These are phyloP conservation scores for Lysandra coridon DNA, from an alignment of 2,888 invertebrate species.

Conservation along the genomic window DNA sequence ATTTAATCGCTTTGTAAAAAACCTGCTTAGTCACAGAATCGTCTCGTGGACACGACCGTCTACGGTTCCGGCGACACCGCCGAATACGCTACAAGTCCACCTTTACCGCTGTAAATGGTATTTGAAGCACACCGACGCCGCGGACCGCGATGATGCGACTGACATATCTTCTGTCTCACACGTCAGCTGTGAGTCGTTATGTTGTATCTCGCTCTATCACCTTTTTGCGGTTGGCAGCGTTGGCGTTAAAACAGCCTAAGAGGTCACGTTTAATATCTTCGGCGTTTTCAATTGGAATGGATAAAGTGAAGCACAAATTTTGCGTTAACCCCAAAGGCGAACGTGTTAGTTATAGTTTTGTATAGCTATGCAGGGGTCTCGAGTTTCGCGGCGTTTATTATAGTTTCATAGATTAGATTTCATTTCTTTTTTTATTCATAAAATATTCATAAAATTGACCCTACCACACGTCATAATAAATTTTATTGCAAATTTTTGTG, in stretches of 20 bases:
- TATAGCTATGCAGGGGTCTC: slow-evolving; percentile 52
- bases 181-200: not conserved
- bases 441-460: slow-evolving; percentile 57
- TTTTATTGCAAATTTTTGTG: slow-evolving; percentile 48
- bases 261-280: slow-evolving; percentile 34
- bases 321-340: slow-evolving; percentile 41
- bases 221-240: not conserved
- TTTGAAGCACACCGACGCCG: not conserved
- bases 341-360: slow-evolving; percentile 45
- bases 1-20: slow-evolving; percentile 53
- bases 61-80: slow-evolving; percentile 49
- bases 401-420: slow-evolving; percentile 59
- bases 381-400: slow-evolving; percentile 53
- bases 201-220: not conserved
- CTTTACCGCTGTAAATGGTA: slow-evolving; percentile 43
- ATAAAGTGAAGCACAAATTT: slow-evolving; percentile 50
- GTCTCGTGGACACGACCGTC: slow-evolving; percentile 43
- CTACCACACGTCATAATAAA: slow-evolving; percentile 67
- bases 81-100: slow-evolving; percentile 41
- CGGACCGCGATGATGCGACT: not conserved
- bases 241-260: slow-evolving; percentile 26
- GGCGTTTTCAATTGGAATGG: slow-evolving; percentile 26
- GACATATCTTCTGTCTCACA: not conserved
- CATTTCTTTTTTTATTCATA: slow-evolving; percentile 46
- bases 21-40: slow-evolving; percentile 49